phyloP scores from a whole-genome alignment of 2,888 invertebrate species.

The Drosophila cracens region DNA sequence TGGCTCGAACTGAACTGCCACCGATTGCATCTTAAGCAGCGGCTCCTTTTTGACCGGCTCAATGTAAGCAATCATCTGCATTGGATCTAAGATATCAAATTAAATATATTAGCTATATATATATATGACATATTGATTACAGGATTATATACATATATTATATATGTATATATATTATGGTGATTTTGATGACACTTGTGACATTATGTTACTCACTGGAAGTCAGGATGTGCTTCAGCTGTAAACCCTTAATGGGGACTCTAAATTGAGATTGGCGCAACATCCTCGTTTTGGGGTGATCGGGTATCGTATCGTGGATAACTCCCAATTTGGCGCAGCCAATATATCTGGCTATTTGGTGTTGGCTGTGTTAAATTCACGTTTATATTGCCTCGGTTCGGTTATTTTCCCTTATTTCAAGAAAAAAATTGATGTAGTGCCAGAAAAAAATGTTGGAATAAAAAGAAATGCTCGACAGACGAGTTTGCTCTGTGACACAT shows the following conservation, averaged over 20 bases:
- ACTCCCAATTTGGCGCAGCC: constrained; percentile 40
- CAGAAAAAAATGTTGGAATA: constrained; percentile 57
- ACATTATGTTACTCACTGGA: constrained; percentile 34
- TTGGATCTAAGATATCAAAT: constrained; percentile 11
- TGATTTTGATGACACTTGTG: not conserved
- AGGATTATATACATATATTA: not conserved
- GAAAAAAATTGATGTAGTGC: constrained; percentile 51
- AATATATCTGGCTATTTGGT: constrained; percentile 22
- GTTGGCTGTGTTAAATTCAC: constrained; percentile 35
- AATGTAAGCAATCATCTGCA: constrained; percentile 14
- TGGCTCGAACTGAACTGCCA: not conserved
- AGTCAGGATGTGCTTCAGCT: constrained; percentile 35
- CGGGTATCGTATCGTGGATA: constrained; percentile 19
- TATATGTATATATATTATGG: not conserved
- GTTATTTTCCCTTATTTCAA: constrained; percentile 52
- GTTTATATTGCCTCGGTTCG: constrained; percentile 33
- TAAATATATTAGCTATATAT: not conserved
- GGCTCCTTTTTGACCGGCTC: constrained; percentile 17
- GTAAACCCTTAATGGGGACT: constrained; percentile 24
- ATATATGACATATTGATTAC: not conserved
- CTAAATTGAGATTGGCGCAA: constrained; percentile 50
- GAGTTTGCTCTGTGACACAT: constrained; percentile 32
- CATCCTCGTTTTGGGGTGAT: constrained; percentile 30
- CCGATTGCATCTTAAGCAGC: not conserved
- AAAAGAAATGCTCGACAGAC: constrained; percentile 56